phyloP scores from a whole-genome alignment of 35 echinoderm and acorn worm genomes.

The Eucidaris tribuloides region DNA sequence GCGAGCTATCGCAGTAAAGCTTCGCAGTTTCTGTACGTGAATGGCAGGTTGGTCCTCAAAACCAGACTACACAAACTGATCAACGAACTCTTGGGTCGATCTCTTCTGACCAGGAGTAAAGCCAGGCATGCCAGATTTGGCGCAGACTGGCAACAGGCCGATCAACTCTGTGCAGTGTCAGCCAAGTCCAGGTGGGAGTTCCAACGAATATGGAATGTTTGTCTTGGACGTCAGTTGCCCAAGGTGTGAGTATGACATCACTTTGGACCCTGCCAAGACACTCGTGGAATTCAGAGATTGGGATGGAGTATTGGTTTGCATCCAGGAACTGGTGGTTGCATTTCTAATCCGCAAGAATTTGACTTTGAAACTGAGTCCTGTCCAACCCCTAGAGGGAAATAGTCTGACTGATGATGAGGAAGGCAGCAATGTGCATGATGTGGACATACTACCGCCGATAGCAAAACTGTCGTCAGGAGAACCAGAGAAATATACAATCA shows the following conservation, averaged over 20 bases:
- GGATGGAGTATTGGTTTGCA: constrained; percentile 53
- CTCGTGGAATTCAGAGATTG: constrained; percentile 94
- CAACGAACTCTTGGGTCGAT: constrained; percentile 59
- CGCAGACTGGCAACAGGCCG: background rate
- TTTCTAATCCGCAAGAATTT: constrained; percentile 77
- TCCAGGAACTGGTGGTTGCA: constrained; percentile 43
- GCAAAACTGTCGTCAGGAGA: no score
- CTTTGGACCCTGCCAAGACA: constrained; percentile 69
- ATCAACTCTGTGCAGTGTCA: background rate
- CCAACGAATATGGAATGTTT: constrained; percentile 63
- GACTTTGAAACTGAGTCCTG: constrained; percentile 40
- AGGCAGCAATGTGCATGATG: constrained; percentile 8
- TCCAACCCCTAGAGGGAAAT: no score
- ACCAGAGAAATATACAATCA: no score
- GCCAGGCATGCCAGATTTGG: background rate
- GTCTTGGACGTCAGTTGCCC: constrained; percentile 78
- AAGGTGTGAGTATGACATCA: constrained; percentile 78
- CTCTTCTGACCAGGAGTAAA: constrained; percentile 48
- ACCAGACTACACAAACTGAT: constrained; percentile 83
- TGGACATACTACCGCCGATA: no score
- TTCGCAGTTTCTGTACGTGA: constrained; percentile 88
- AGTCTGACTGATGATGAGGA: background rate
- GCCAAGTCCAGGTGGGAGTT: constrained; percentile 47
- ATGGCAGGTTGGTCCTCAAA: constrained; percentile 64
- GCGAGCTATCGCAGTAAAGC: constrained; percentile 77